Percentiles rank a stretch among this genome's conserved stretches.
These are phyloP conservation scores for Diadegma fenestrale DNA, from an alignment of 2,888 invertebrate species.

Conservation along the genomic window DNA sequence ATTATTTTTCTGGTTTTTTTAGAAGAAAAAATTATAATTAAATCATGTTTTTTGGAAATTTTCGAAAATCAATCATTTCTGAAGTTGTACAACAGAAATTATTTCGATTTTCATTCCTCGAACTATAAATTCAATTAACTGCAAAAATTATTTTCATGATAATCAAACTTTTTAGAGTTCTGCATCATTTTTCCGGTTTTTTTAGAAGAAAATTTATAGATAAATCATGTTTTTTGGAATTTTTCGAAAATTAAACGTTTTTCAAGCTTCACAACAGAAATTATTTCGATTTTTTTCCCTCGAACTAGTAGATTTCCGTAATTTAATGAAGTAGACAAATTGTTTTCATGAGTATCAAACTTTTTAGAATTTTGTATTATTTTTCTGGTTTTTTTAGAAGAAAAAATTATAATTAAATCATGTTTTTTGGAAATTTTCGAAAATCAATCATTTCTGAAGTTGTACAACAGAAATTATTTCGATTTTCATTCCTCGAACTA, in stretches of 20 bases:
- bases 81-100: too few species aligned
- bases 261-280: too few species aligned
- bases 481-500: too few species aligned
- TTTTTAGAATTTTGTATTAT: not conserved
- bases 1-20: not conserved
- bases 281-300: too few species aligned
- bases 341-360: not conserved
- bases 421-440: not conserved
- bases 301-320: too few species aligned
- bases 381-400: not conserved
- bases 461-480: too few species aligned
- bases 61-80: not conserved
- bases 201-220: not conserved
- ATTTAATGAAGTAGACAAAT: too few species aligned
- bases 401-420: not conserved
- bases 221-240: not conserved
- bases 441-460: not conserved
- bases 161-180: not conserved
- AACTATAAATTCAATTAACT: too few species aligned
- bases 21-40: not conserved
- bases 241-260: not conserved
- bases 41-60: not conserved
- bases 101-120: too few species aligned
- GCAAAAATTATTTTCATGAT: not conserved
- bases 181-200: not conserved